Evolutionary conservation across 2,888 invertebrate genomes (phyloP).

Genomic region (Campoletis raptor): DNA sequence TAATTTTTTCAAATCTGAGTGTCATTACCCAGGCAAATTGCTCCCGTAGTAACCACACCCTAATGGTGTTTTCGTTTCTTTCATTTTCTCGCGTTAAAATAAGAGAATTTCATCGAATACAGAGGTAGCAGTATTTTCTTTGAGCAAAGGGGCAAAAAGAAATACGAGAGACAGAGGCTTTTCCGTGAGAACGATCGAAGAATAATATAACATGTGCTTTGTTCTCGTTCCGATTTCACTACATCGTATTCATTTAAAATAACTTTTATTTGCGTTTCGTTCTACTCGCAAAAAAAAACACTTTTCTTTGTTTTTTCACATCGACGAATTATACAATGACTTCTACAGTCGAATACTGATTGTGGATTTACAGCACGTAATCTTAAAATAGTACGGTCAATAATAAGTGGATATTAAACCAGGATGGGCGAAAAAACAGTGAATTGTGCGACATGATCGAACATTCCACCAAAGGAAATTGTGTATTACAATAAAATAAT

Average conservation of each 20-base stretch:
- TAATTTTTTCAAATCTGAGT: neutral
- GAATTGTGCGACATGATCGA: neutral
- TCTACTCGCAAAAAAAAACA: neutral
- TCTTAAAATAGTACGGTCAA: conserved; percentile 10
- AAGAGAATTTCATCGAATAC: neutral
- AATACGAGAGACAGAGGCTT: conserved; percentile 5
- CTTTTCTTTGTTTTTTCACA: neutral
- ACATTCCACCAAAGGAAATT: neutral
- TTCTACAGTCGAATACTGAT: neutral
- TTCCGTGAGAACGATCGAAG: conserved; percentile 6
- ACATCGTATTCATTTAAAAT: conserved; percentile 7
- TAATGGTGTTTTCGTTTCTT: neutral
- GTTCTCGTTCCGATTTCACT: conserved; percentile 22
- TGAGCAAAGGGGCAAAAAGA: neutral
- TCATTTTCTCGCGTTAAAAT: neutral
- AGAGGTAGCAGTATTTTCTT: neutral
- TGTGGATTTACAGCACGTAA: neutral
- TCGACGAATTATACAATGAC: neutral
- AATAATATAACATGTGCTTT: conserved; percentile 18
- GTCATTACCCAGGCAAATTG: neutral
- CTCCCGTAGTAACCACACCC: neutral
- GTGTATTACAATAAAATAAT: neutral
- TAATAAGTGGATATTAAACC: neutral
- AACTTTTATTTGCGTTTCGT: neutral
- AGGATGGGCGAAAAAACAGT: neutral